These are phyloP conservation scores for western clawed frog (Xenopus tropicalis) DNA, from an alignment of 2,113 vertebrate species.

Conservation along the genomic window UCB_Xtro_10.0 CM004450.2:62724001-62724500, in stretches of 20 bases:
- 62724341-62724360: constrained; percentile 31
- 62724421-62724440: background rate
- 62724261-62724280: constrained; percentile 22
- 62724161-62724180: constrained; percentile 13
- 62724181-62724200: constrained; percentile 14
- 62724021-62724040: background rate
- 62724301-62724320: constrained; percentile 26
- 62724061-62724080: background rate
- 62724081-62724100: constrained; percentile 1
- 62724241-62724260: constrained; percentile 28
- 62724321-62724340: constrained; percentile 18
- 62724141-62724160: background rate
- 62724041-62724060: background rate
- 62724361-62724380: constrained; percentile 24
- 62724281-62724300: constrained; percentile 21
- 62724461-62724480: no score
- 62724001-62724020: background rate
- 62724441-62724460: no score
- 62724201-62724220: constrained; percentile 19
- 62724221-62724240: constrained; percentile 15
- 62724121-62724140: constrained; percentile 19
- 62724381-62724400: background rate
- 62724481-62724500: no score
- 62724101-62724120: constrained; percentile 8
- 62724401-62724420: background rate